Evolutionary conservation across 2,797 vertebrate species (phyloP), one percentile per base, ranked within the genome.

Genomic region (Etheostoma nigrum): DNA sequence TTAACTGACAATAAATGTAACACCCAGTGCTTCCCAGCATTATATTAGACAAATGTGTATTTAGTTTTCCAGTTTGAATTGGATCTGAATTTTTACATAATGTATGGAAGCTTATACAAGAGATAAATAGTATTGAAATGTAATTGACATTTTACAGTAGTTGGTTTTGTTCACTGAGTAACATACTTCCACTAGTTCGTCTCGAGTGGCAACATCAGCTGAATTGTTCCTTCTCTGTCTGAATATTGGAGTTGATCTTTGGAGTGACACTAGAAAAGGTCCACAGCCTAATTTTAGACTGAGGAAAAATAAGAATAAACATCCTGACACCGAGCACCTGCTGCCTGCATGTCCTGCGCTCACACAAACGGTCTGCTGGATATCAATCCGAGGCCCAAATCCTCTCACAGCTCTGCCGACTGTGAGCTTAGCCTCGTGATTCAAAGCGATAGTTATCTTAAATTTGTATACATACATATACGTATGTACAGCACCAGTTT

Each of bases 261-360:
- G 72, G 72, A 51, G 69, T 76, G 86, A 86, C 83, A 78, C 85
- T 83, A 84, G 81, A 82, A 87, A 89, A 85, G 75, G 78, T 88
- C 64, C 79, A 72, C 14, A 11, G 76, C 85, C 93, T 96, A 94
- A 94, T 92, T 95, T 94, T 95, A 95, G 93, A 58, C 57, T 1
- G 53, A 81, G 78, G 80, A 89, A 93, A 40, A 87, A 88, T 82
- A 85, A 81, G 84, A 90, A 87, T 79, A 88, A 89, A 87, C 81
- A 71, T 83, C 83, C 72, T 90, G 91, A 92, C 92, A 88, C 61
- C 72, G 51, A 84, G 80, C 94, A 94, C 89, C 93, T 95, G 93
- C 90, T 92, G 88, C 81, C 71, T 70, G 85, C 81, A 40, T 51
- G 84, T 91, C 82, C 72, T 72, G 62, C 81, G 61, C 83, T 72